Evolutionary conservation across 2,797 vertebrate genomes (phyloP).

Genomic region (Cephalopachus bancanus): DNA sequence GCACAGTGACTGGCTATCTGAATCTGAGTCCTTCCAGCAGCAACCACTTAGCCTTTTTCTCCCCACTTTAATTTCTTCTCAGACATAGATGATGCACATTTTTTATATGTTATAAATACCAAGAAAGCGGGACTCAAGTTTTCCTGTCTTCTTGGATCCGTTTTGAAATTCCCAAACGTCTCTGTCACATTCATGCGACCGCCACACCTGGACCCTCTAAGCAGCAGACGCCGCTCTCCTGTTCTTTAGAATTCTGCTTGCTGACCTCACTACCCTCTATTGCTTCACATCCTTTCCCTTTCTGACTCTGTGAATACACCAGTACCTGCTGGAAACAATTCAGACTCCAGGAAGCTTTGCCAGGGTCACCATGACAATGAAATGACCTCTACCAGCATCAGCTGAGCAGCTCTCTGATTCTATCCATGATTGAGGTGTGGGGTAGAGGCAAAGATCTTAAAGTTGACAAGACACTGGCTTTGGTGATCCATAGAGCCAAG

Average conservation of each 20-base stretch:
- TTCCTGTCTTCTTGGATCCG: background rate
- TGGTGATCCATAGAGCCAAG: background rate
- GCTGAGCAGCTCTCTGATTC: background rate
- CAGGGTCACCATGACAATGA: background rate
- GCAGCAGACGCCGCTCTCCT: accelerated
- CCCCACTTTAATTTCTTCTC: constrained; percentile 35
- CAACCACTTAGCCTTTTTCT: background rate
- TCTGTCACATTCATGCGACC: accelerated
- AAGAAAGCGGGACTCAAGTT: background rate
- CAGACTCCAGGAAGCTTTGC: background rate
- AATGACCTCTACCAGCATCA: background rate
- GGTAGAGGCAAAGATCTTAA: background rate
- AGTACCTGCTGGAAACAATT: constrained; percentile 63
- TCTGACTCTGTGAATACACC: background rate
- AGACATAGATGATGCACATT: background rate
- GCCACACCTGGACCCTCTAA: accelerated
- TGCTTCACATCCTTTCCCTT: background rate
- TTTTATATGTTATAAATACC: background rate
- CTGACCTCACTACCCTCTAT: background rate
- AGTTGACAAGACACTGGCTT: background rate
- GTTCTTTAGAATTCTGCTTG: background rate
- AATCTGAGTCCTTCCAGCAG: constrained; percentile 74
- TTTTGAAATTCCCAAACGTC: background rate
- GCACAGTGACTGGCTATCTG: constrained; percentile 73
- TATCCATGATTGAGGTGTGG: accelerated